phyloP scores from a whole-genome alignment of 1,140 invertebrate species.

The Thalassaphorura encarpata region DNA sequence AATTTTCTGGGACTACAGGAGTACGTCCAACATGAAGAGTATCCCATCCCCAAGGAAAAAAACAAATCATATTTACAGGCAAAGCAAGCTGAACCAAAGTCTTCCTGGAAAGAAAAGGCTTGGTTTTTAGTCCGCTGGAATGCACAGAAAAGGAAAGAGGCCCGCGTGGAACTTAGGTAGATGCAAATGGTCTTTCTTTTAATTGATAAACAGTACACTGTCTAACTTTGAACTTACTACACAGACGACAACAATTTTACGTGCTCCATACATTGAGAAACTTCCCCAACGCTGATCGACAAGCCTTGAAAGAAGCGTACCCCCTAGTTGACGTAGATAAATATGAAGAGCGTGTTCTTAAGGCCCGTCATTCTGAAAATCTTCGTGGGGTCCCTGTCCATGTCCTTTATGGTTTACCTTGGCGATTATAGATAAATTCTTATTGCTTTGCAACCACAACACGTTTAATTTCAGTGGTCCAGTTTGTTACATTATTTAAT shows the following conservation, averaged over 20 bases:
- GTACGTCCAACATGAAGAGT: slow-evolving; percentile 22
- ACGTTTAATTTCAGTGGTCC: too few species aligned
- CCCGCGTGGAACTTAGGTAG: slow-evolving; percentile 11
- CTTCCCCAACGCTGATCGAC: slow-evolving; percentile 64
- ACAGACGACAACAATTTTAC: slow-evolving; percentile 50
- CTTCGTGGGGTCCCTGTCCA: neutral
- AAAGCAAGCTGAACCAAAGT: slow-evolving; percentile 20
- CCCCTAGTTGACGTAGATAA: slow-evolving; percentile 52
- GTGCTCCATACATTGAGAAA: slow-evolving; percentile 56
- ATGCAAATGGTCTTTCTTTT: neutral
- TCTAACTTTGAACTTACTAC: slow-evolving; percentile 32
- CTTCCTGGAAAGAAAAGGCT: slow-evolving; percentile 16
- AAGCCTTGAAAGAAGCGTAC: slow-evolving; percentile 58
- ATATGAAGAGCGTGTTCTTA: slow-evolving; percentile 1
- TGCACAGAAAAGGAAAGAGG: slow-evolving; percentile 3
- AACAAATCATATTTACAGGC: slow-evolving; percentile 23
- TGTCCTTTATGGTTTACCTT: neutral
- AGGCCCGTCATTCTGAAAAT: neutral
- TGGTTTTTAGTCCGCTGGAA: slow-evolving; percentile 22
- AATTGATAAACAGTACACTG: neutral
- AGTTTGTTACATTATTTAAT: too few species aligned
- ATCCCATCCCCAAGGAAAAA: slow-evolving; percentile 26
- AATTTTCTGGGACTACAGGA: slow-evolving; percentile 30
- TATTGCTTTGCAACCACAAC: too few species aligned
- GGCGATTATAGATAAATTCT: neutral